Base-by-base conservation (phyloP, 2,113 vertebrate genomes). In the Aspiorhynchus laticeps region DNA sequence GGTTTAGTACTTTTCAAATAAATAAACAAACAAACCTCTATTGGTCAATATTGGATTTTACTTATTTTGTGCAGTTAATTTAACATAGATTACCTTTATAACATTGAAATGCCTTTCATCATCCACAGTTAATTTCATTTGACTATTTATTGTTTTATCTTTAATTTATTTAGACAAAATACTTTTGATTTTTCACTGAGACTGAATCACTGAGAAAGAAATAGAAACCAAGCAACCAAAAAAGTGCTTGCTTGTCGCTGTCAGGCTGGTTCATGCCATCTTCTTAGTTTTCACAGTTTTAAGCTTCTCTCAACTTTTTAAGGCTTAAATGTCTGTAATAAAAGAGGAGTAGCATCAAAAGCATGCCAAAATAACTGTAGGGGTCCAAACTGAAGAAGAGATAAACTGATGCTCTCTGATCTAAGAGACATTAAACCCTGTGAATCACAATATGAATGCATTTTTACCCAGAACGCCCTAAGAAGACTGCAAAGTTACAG, bases 361-460 rank as follows among this genome's bases (percentile, higher is more conserved):
- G 59, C 31, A 24, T 59, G 46, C 21, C 51, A n/a, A 75, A 59
- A 69, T 59, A 53, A 8, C n/a, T 11, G 53, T 9, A 77, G 73
- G 56, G 53, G 8, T 17, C 31, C 26, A 75, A 51, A 59, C 41
- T 56, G 15, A 84, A 74, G 48, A 28, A 38, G 26, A 24, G 73
- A 15, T 21, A 41, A 75, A 46, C 26, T 36, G 10, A 63, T 26
- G 53, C 67, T 74, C 56, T 73, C 24, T 65, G 59, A 63, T 65
- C 56, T 82, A 41, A 41, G 69, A 48, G 38, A 76, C 38, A 17
- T 76, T 46, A 76, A 76, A 75, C 41, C 73, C 38, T 46, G 24
- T 46, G 24, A 78, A 78, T 78, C n/a, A 78, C 75, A 78, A 51
- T 19, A 46, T 51, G n/a, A 77, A 51, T 41, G 71, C 36, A 48